Evolutionary conservation across 1,140 invertebrate genomes (phyloP).

Genomic region (Mycetomoellerius zeteki): DNA sequence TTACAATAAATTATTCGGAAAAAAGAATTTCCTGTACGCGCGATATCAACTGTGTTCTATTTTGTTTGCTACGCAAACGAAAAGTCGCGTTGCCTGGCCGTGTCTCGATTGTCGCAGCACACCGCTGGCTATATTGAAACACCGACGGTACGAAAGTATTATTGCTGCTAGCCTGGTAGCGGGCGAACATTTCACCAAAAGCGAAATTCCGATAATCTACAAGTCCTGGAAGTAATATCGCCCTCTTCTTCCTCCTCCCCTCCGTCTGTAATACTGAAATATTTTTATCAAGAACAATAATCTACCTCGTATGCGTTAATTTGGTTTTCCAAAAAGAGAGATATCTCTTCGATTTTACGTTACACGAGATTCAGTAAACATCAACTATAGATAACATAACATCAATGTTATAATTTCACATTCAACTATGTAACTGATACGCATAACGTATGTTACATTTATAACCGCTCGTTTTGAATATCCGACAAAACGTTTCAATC

Average conservation of each 20-base stretch:
- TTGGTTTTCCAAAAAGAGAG: background rate
- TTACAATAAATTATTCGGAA: slow-evolving; percentile 1
- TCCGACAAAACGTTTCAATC: too few relatives aligned
- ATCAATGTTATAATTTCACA: too few relatives aligned
- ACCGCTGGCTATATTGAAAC: slow-evolving; percentile 70
- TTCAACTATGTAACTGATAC: too few relatives aligned
- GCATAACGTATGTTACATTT: too few relatives aligned
- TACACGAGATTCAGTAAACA: background rate
- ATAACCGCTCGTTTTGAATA: too few relatives aligned
- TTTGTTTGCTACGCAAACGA: slow-evolving; percentile 39
- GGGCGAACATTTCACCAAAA: slow-evolving; percentile 59
- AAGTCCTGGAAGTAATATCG: slow-evolving; percentile 45
- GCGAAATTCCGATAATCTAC: slow-evolving; percentile 70
- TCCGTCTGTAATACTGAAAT: background rate
- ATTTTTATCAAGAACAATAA: slow-evolving; percentile 17
- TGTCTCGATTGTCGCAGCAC: slow-evolving; percentile 72
- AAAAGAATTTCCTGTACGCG: background rate
- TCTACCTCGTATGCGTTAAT: background rate
- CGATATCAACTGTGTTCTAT: slow-evolving; percentile 13
- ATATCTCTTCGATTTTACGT: background rate
- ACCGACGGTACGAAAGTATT: slow-evolving; percentile 75
- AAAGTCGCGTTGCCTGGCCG: slow-evolving; percentile 50
- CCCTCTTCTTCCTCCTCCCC: too few relatives aligned
- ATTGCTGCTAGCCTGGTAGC: slow-evolving; percentile 62
- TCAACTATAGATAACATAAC: too few relatives aligned